Conservation (phyloP, 2,797 vertebrate species). For the Melopsittacus undulatus region DNA sequence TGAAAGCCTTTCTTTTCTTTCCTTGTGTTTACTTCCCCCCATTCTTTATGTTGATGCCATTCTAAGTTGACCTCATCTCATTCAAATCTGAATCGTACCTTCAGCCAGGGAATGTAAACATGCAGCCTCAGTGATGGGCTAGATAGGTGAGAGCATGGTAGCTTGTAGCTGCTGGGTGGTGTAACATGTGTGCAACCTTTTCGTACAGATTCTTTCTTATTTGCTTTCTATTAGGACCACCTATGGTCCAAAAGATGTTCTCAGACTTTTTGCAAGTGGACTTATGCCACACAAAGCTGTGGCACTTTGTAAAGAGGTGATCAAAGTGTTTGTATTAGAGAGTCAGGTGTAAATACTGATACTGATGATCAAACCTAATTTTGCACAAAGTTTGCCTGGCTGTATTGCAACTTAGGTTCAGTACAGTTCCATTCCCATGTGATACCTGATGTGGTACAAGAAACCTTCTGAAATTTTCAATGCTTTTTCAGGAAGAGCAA, state of each 20-base stretch:
- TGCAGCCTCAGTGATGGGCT: rapidly evolving
- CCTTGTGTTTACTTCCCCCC: rapidly evolving
- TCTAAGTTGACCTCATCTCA: neutral
- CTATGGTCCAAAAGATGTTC: neutral
- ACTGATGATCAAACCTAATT: neutral
- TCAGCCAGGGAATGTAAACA: neutral
- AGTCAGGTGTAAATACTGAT: neutral
- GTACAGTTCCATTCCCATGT: neutral
- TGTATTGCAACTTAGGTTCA: neutral
- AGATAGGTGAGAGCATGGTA: neutral
- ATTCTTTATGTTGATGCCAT: neutral
- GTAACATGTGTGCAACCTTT: neutral
- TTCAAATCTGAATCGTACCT: neutral
- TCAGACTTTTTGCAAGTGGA: neutral
- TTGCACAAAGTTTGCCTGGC: neutral
- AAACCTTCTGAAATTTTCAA: neutral
- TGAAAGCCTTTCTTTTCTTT: neutral
- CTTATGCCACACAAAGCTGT: rapidly evolving
- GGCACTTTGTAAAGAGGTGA: neutral
- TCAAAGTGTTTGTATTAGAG: neutral
- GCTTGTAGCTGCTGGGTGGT: neutral
- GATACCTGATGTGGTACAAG: neutral
- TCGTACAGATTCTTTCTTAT: neutral
- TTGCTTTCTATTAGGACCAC: neutral
- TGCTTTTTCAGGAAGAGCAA: neutral